phyloP scores from a whole-genome alignment of 2,797 vertebrate genomes.

The Gouania willdenowi region DNA sequence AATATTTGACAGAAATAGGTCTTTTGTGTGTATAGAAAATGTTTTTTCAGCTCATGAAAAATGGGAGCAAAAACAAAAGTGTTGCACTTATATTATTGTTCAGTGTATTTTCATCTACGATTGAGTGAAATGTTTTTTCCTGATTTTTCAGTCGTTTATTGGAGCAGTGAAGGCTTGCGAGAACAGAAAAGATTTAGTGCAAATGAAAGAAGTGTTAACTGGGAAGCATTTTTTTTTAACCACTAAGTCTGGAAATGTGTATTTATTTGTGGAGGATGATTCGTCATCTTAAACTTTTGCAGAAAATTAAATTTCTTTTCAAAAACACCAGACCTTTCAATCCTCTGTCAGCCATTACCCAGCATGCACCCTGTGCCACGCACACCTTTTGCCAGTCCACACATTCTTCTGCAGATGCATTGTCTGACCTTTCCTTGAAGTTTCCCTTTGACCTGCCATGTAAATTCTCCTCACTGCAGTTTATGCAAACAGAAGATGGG shows the following conservation, averaged over 20 bases:
- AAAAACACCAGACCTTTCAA: conserved; percentile 13
- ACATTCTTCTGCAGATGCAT: conserved; percentile 24
- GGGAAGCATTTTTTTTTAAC: too few relatives aligned
- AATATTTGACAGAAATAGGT: too few relatives aligned
- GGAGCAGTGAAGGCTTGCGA: too few relatives aligned
- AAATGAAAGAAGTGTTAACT: too few relatives aligned
- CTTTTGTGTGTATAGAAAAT: too few relatives aligned
- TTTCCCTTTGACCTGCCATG: conserved; percentile 41
- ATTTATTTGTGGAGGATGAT: conserved; percentile 36
- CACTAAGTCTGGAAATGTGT: conserved; percentile 47
- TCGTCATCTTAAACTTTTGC: background rate
- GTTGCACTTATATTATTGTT: too few relatives aligned
- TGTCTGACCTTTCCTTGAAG: conserved; percentile 32
- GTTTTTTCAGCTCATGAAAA: too few relatives aligned
- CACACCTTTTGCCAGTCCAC: conserved; percentile 13
- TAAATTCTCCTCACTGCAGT: conserved; percentile 43
- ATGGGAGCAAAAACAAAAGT: too few relatives aligned
- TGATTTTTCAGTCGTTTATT: too few relatives aligned
- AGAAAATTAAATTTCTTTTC: conserved; percentile 2
- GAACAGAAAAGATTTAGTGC: too few relatives aligned
- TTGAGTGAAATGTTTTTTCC: too few relatives aligned
- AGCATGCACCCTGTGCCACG: conserved; percentile 2
- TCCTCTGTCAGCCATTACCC: background rate
- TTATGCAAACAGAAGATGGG: conserved; percentile 24
- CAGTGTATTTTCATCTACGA: too few relatives aligned